These are phyloP conservation scores for Nephrotoma appendiculata DNA, from an alignment of 2,888 invertebrate genomes.

Conservation along the genomic window DNA sequence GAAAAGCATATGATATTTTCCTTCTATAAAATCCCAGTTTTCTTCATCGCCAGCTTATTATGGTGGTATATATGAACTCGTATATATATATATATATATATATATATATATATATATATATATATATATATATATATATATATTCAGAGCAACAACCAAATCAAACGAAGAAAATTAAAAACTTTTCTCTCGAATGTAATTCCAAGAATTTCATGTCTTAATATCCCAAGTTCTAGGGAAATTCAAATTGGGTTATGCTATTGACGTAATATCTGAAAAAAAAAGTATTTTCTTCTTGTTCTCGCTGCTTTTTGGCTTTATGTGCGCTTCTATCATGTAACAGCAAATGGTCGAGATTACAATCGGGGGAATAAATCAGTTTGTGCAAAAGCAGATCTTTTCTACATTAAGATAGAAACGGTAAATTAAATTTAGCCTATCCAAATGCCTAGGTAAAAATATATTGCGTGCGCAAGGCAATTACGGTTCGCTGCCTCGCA, in stretches of 20 bases:
- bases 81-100: too few species aligned
- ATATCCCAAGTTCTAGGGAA: not conserved
- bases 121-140: too few species aligned
- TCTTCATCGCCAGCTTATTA: not conserved
- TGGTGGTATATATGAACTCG: too few species aligned
- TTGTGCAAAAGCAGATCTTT: not conserved
- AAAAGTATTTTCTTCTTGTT: not conserved
- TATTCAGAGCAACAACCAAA: not conserved
- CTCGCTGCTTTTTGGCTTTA: not conserved
- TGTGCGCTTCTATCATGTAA: not conserved
- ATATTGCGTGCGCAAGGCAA: too few species aligned
- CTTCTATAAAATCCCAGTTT: not conserved
- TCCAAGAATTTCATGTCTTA: not conserved
- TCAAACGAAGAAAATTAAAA: not conserved
- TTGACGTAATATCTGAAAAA: not conserved
- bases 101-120: too few species aligned
- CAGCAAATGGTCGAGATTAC: not conserved
- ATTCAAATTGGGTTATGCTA: not conserved
- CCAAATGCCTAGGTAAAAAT: too few species aligned
- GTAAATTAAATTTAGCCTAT: not conserved
- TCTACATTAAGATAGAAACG: not conserved
- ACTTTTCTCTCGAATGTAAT: not conserved
- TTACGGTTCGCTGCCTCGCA: too few species aligned
- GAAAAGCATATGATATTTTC: not conserved
- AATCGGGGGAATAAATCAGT: not conserved